Percentiles rank a stretch among this genome's conserved stretches.
phyloP scores from a whole-genome alignment of 2,797 vertebrate species.

The Oreortyx pictus region DNA sequence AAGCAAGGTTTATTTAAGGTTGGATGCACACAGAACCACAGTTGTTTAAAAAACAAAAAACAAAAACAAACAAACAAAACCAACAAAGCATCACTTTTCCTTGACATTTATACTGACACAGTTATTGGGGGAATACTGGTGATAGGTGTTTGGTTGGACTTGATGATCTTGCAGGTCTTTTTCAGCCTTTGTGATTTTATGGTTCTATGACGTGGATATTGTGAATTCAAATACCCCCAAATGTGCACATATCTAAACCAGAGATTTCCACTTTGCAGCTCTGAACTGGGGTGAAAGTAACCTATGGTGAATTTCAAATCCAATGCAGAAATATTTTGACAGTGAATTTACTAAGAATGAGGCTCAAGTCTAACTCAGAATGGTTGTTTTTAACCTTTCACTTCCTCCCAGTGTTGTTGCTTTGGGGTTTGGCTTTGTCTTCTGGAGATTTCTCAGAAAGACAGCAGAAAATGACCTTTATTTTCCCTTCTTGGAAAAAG shows the following conservation, averaged over 20 bases:
- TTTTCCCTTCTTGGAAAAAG: not conserved
- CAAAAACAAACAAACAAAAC: not conserved
- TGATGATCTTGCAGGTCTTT: too few relatives aligned
- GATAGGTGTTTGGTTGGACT: too few relatives aligned
- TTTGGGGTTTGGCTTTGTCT: not conserved
- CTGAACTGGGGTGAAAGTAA: not conserved
- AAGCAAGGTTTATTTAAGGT: not conserved
- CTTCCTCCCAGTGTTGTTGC: not conserved
- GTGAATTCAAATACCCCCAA: not conserved
- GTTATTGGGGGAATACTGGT: too few relatives aligned
- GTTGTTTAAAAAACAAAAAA: not conserved
- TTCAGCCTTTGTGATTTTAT: too few relatives aligned
- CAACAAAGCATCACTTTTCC: not conserved
- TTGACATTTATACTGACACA: not conserved
- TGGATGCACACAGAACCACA: not conserved
- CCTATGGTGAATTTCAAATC: not conserved
- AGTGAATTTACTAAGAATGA: not conserved
- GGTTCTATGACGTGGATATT: rapidly evolving
- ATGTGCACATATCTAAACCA: not conserved
- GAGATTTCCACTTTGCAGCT: not conserved
- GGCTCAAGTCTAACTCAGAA: not conserved
- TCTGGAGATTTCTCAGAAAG: not conserved
- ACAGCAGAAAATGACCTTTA: not conserved
- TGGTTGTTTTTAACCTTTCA: not conserved
- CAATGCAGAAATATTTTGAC: not conserved